These are phyloP conservation scores for Strigops habroptila DNA, from an alignment of 2,113 vertebrate species.

Conservation along the genomic window DNA sequence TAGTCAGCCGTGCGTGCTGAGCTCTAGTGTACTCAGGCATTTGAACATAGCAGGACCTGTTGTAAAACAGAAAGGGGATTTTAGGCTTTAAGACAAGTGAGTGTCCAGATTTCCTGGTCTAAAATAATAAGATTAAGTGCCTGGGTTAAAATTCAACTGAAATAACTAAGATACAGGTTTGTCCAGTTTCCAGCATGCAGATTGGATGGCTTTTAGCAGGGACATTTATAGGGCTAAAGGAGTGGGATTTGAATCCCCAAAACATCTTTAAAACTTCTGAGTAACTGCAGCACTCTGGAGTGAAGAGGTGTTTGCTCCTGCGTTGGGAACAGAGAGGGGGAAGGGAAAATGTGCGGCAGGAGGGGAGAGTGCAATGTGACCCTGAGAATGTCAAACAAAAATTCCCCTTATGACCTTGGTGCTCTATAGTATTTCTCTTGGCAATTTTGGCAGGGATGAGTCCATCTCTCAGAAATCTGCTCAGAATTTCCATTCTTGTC, in stretches of 20 bases:
- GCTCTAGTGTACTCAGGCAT: not conserved
- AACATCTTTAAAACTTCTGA: not conserved
- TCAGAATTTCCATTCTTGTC: conserved; percentile 8
- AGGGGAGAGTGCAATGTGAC: not conserved
- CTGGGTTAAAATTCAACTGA: not conserved
- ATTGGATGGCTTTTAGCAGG: not conserved
- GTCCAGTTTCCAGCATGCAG: not conserved
- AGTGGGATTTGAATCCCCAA: not conserved
- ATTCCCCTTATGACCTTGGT: not conserved
- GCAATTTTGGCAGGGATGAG: not conserved
- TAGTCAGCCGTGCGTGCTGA: not conserved
- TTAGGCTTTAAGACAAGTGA: not conserved
- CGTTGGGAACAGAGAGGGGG: not conserved
- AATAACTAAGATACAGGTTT: not conserved
- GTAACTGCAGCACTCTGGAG: not conserved
- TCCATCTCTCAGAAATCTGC: not conserved
- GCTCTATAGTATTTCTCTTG: not conserved
- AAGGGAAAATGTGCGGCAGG: not conserved
- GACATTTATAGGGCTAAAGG: not conserved
- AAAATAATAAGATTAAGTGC: not conserved
- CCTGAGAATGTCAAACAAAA: not conserved
- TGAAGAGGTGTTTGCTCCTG: not conserved
- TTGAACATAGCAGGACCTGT: accelerated
- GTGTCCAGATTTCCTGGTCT: not conserved
- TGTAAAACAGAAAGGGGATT: not conserved